Evolutionary conservation across 2,888 invertebrate species (phyloP).

Genomic region (Drosophila differens): DNA sequence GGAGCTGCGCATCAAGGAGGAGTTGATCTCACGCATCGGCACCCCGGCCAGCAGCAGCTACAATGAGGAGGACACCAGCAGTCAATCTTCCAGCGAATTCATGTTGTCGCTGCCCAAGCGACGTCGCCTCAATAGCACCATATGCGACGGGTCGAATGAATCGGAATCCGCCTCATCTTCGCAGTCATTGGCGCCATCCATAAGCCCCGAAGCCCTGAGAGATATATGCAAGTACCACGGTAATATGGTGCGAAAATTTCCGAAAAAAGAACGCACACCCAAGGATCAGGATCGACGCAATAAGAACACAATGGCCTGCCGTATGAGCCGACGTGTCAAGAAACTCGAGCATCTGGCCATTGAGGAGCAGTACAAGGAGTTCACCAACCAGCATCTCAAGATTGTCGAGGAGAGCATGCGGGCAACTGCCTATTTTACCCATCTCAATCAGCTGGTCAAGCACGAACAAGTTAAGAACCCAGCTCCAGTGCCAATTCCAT

Average conservation of each 20-base stretch:
- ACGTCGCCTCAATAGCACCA: constrained; percentile 46
- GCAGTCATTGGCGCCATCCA: constrained; percentile 40
- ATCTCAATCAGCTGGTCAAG: constrained; percentile 62
- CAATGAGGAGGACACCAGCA: constrained; percentile 44
- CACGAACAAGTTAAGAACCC: constrained; percentile 22
- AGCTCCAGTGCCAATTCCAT: constrained; percentile 10
- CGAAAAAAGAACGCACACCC: constrained; percentile 80
- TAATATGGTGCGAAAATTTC: constrained; percentile 83
- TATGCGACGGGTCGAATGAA: constrained; percentile 24
- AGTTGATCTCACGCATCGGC: constrained; percentile 37
- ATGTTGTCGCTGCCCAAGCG: constrained; percentile 46
- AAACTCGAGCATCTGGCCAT: constrained; percentile 80
- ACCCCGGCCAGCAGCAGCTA: constrained; percentile 30
- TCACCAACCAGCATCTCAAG: constrained; percentile 55
- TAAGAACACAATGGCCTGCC: constrained; percentile 83
- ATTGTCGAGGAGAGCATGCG: constrained; percentile 74
- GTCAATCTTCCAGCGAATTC: constrained; percentile 53
- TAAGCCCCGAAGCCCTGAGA: constrained; percentile 65
- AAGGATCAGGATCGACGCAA: constrained; percentile 83
- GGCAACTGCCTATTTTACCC: constrained; percentile 72
- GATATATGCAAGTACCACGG: constrained; percentile 81
- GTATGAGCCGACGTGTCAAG: constrained; percentile 82
- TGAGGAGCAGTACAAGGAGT: constrained; percentile 80
- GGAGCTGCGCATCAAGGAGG: constrained; percentile 50
- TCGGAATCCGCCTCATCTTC: constrained; percentile 54